Evolutionary conservation across 2,113 vertebrate genomes (phyloP), one percentile per base, ranked within the genome.

Genomic region (Bothrops jararaca): DNA sequence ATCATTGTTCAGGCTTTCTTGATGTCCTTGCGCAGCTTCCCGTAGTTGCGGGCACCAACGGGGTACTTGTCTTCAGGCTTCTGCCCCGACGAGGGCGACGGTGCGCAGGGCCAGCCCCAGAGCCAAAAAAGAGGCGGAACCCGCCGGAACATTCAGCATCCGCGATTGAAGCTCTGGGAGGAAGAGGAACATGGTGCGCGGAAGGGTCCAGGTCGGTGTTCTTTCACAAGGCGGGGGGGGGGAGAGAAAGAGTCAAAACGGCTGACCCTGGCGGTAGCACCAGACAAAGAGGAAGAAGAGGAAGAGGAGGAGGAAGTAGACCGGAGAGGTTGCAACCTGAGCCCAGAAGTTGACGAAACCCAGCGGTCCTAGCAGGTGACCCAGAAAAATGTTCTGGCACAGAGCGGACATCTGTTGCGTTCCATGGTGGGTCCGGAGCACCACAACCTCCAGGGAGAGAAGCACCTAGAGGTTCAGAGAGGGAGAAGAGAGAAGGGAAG

Each of bases 1-100:
- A n/a, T 99, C 98, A 86, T 99, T 99, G 97, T 98, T 98, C 69
- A 99, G 98, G 93, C 99, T 24, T 98, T 98, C 95, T 98, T 98
- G 93, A 99, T 95, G n/a, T n/a, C 98, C 98, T n/a, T n/a, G 11
- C 98, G 96, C 91, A 99, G 96, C 93, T 98, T n/a, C 88, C 98
- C 98, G 5, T 98, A 99, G 96, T 98, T 98, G 24, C 99, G 96
- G 97, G 98, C 94, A 99, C 98, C 64, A 98, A n/a, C 96, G 0
- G 98, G 98, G 94, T 98, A 97, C 94, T 98, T 96, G 88, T 97
- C 97, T 92, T n/a, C 98, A 4, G 93, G 94, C 64, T 98, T 98
- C 96, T 98, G 98, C 94, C 98, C 97, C 0, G 97, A n/a, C 96
- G 94, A 64, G 98, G 96, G 95, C 48, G 45, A 18, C 0, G 89